Evolutionary conservation across 1,140 invertebrate species (phyloP).

Genomic region (Lepidurus couesii): DNA sequence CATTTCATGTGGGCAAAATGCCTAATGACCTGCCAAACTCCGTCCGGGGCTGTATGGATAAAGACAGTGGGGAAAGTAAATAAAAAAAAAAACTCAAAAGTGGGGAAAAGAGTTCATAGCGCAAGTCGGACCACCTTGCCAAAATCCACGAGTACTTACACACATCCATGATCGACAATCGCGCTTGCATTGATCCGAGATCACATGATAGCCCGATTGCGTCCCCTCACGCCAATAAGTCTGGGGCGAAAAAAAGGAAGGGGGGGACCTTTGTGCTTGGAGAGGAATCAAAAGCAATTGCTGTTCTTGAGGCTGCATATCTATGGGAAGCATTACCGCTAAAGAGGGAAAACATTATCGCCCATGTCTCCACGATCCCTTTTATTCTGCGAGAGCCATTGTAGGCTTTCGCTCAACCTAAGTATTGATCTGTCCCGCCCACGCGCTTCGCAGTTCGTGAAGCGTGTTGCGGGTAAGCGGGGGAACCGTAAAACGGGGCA

Average conservation of each 20-base stretch:
- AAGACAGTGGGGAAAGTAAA: background rate
- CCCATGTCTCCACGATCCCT: background rate
- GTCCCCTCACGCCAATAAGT: background rate
- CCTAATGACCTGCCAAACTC: slow-evolving; percentile 21
- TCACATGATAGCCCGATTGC: background rate
- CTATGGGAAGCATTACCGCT: background rate
- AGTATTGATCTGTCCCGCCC: background rate
- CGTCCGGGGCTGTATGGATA: no score
- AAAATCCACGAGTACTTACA: slow-evolving; percentile 4
- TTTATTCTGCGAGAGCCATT: background rate
- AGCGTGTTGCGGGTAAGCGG: background rate
- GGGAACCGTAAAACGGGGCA: background rate
- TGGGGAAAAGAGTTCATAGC: background rate
- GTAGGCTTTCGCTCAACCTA: background rate
- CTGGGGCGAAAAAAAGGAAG: background rate
- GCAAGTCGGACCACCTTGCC: background rate
- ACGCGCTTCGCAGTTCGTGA: background rate
- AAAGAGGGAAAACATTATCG: background rate
- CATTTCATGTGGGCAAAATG: background rate
- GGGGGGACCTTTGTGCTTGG: background rate
- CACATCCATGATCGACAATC: background rate
- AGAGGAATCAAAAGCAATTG: background rate
- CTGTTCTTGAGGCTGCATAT: background rate
- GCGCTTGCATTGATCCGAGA: background rate
- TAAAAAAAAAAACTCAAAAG: background rate